phyloP scores from a whole-genome alignment of 2,113 vertebrate genomes.

The Indicator maculatus region DNA sequence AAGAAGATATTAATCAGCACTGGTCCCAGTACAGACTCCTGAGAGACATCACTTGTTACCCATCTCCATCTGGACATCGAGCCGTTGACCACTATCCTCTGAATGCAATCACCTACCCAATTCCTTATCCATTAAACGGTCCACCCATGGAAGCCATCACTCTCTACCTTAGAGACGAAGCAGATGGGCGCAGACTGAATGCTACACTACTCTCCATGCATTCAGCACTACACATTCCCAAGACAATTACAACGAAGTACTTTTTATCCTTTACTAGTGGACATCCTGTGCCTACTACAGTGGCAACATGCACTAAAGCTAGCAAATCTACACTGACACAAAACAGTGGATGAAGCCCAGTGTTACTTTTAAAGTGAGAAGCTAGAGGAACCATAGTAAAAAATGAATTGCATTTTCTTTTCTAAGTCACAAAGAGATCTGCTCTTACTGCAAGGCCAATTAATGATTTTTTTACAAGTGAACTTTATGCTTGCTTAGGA shows the following conservation, averaged over 20 bases:
- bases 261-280: background rate
- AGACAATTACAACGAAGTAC: background rate
- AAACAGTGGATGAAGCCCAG: background rate
- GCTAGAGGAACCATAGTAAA: background rate
- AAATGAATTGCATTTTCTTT: background rate
- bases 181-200: background rate
- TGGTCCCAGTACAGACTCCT: no score
- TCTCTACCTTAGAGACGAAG: no score
- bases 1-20: no score
- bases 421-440: background rate
- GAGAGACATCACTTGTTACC: no score
- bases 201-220: fast-evolving
- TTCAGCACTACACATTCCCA: no score
- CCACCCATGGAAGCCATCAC: no score
- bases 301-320: background rate
- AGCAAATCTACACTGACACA: background rate
- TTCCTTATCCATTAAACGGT: no score
- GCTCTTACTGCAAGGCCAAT: background rate
- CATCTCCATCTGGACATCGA: no score
- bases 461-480: background rate
- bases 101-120: no score
- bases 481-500: background rate
- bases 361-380: background rate
- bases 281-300: fast-evolving
- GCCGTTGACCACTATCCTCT: no score